Evolutionary conservation across 92 coral and sea anemone species (phyloP), one percentile per base, ranked within the genome.

Genomic region (Parazoanthus darwini): DNA sequence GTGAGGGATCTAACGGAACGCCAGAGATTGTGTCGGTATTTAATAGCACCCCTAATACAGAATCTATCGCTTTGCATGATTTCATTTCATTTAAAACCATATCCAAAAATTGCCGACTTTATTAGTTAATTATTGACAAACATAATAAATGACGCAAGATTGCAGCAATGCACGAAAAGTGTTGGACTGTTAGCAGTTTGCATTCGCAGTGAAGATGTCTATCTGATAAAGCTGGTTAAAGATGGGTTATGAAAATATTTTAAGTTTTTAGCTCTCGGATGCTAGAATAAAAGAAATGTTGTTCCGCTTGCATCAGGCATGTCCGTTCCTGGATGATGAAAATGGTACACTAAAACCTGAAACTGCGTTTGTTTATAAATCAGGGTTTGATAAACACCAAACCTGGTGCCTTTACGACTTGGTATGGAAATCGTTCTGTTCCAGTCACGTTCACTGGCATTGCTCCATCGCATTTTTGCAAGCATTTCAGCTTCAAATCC

Each of bases 371-470:
- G 79, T 36, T 73, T 84, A 67, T 35, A 82, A 78, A 82, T 82
- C n/a, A 26, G 58, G 65, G 78, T 70, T 84, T 42, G 68, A 70
- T 46, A 72, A 70, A 71, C 25, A 48, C 79, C 72, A 44, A 51
- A 46, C 46, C n/a, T 7, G 87, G 87, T 71, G 87, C 87, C 87
- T 71, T 29, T 16, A 22, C 79, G 79, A 71, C 87, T 84, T 43
- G 59, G 68, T 84, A 71, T 51, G 78, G 75, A 68, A 72, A 46
- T 36, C 18, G 14, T 7, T 8, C 13, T 8, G n/a, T 29, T 25
- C 16, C 26, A 73, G 87, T 84, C 87, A 84, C 87, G 87, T 84
- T 23, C 65, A 84, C 79, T 26, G 68, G 78, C 87, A 46, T 3
- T 1, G 77, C 33, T 84, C 70, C 79, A 51, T 56, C 3, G 29